Conservation (phyloP, 2,888 invertebrate genomes). For the Lomographa bimaculata region DNA sequence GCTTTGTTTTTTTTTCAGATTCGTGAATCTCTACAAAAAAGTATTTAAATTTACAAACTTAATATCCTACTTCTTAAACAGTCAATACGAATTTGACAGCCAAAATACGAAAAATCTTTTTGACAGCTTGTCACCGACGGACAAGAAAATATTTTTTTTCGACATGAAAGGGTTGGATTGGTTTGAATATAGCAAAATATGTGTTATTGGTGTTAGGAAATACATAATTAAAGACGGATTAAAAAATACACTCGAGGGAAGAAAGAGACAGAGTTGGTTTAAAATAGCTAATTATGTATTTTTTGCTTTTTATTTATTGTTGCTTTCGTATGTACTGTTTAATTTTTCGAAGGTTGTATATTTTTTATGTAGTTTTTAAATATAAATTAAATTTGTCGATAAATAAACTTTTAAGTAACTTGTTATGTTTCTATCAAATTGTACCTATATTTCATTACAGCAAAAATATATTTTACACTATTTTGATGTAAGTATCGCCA, state of each 20-base stretch:
- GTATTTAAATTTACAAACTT: slow-evolving; percentile 28
- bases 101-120: slow-evolving; percentile 31
- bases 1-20: slow-evolving; percentile 26
- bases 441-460: too few species aligned
- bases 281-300: slow-evolving; percentile 25
- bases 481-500: too few species aligned
- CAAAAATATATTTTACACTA: too few species aligned
- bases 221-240: slow-evolving; percentile 35
- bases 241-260: slow-evolving; percentile 21
- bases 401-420: too few species aligned
- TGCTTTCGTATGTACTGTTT: slow-evolving; percentile 3
- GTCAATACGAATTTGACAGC: slow-evolving; percentile 39
- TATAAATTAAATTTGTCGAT: too few species aligned
- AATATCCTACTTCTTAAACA: slow-evolving; percentile 29
- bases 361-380: too few species aligned
- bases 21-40: slow-evolving; percentile 40
- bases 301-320: slow-evolving; percentile 7
- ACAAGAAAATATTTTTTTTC: slow-evolving; percentile 37
- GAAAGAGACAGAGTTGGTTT: slow-evolving; percentile 34
- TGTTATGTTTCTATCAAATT: too few species aligned
- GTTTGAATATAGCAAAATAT: slow-evolving; percentile 28
- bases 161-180: slow-evolving; percentile 33
- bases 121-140: slow-evolving; percentile 29
- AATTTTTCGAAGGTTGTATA: too few species aligned
- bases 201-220: slow-evolving; percentile 38